phyloP scores from a whole-genome alignment of 2,113 vertebrate species.

The Scomber japonicus region DNA sequence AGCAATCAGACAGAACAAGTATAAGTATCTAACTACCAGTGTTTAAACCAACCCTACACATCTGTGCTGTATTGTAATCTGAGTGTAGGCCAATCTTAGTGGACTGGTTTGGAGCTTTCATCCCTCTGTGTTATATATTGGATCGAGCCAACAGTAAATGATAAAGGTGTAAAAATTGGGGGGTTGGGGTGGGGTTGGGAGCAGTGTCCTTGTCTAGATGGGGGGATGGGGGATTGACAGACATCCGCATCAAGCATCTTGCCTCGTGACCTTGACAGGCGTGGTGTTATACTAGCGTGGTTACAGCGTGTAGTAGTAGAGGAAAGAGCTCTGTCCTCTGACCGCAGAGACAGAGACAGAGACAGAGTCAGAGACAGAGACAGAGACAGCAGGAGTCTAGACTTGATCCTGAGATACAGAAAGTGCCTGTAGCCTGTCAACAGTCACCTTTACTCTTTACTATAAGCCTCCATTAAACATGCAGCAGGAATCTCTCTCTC shows the following conservation, averaged over 20 bases:
- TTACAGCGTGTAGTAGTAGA: constrained; percentile 27
- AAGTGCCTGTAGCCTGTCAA: constrained; percentile 38
- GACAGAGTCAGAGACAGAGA: too few relatives aligned
- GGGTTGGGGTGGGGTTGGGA: neutral
- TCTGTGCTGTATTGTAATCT: neutral
- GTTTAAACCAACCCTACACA: neutral
- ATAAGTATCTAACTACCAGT: neutral
- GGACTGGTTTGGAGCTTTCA: neutral
- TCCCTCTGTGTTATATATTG: constrained; percentile 21
- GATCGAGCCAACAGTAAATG: constrained; percentile 25
- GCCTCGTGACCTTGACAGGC: constrained; percentile 73
- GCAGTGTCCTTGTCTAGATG: constrained; percentile 61
- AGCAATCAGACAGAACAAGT: too few relatives aligned
- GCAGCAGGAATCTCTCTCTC: neutral
- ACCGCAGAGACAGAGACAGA: constrained; percentile 9
- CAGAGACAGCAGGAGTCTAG: constrained; percentile 13
- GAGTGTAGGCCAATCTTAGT: neutral
- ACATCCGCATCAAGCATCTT: constrained; percentile 65
- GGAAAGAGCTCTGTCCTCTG: constrained; percentile 33
- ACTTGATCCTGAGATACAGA: constrained; percentile 17
- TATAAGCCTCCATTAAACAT: constrained; percentile 50
- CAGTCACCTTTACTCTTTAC: constrained; percentile 45
- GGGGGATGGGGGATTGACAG: constrained; percentile 72
- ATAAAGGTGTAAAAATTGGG: constrained; percentile 58
- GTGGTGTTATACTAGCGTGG: constrained; percentile 17